These are phyloP conservation scores for Zygogramma bicolorata DNA, from an alignment of 2,888 invertebrate genomes.

Conservation along the genomic window DNA sequence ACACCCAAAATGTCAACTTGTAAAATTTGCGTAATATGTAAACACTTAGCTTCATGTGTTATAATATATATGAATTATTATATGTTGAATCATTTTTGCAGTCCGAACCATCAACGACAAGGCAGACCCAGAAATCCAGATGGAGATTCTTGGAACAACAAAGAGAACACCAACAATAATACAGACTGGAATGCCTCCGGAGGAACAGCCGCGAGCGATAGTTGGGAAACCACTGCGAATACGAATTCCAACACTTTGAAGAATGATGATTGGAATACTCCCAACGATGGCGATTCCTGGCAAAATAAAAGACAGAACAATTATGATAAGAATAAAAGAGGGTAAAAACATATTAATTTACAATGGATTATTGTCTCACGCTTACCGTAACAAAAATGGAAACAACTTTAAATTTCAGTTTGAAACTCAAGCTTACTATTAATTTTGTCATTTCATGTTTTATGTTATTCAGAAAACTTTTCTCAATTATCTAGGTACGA, in stretches of 20 bases:
- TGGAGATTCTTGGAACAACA: conserved; percentile 28
- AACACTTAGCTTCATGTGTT: too few species aligned
- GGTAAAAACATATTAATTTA: conserved; percentile 8
- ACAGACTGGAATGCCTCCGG: conserved; percentile 11
- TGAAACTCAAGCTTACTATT: too few species aligned
- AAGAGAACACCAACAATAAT: conserved; percentile 22
- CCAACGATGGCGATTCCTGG: conserved; percentile 25
- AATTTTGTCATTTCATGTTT: too few species aligned
- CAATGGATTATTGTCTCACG: too few species aligned
- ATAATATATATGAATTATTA: not conserved
- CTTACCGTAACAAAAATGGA: too few species aligned
- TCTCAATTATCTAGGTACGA: not conserved
- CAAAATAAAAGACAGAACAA: conserved; percentile 35
- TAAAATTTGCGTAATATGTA: not conserved
- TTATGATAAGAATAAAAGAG: conserved; percentile 34
- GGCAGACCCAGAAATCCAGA: not conserved
- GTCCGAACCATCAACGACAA: conserved; percentile 20
- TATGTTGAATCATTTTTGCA: not conserved
- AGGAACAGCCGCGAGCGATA: not conserved
- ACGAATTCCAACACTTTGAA: conserved; percentile 7
- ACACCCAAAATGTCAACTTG: too few species aligned
- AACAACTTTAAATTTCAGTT: too few species aligned
- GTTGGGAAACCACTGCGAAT: not conserved
- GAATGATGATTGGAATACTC: conserved; percentile 32
- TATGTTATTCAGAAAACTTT: too few species aligned